Base-by-base conservation (phyloP, 2,113 vertebrate genomes). In the Nanorana parkeri region DNA sequence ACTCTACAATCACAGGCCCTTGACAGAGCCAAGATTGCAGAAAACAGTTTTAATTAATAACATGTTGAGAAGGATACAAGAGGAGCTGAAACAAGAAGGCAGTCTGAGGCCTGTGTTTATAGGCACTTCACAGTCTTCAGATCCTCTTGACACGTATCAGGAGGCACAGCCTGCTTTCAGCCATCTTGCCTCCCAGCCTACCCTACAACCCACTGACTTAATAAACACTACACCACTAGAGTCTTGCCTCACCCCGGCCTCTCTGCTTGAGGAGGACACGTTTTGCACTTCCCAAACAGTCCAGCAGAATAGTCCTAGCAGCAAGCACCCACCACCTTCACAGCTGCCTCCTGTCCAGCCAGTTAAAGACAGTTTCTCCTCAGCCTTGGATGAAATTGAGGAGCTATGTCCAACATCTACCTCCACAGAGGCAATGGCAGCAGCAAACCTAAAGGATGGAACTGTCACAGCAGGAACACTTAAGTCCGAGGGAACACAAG, bases 31-130 rank as follows among this genome's bases (percentile, higher is more conserved):
- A 24, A 96, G 96, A 88, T 91, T 99, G 91, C 96, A 98, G 88
- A 96, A 96, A 86, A 98, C 97, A 2, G 96, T 99, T 88, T 91
- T 99, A 87, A 99, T 99, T 87, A 99, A 98, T 94, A 99, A 99
- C 94, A 97, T 99, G 97, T 83, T 99, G 91, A 94, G 97, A 16
- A 96, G 97, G 81, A 99, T 99, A 93, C 97, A 99, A 91, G 97
- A 99, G 15, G 97, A 99, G 79, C 95, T 99, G 63, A 96, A 96
- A 85, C 96, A 95, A 89, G 97, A 99, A 86, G 97, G 97, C 84
- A 95, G 94, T 83, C 91, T 97, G 86, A 91, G 96, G 87, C 96
- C 96, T 0, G 84, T 94, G 74, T 94, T 97, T 3, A 84, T 96
- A 77, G 90, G 95, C 5, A 85, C 95, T 20, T 91, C 97, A 0